Percentiles rank a stretch among this genome's conserved stretches.
phyloP scores from a whole-genome alignment of 2,113 vertebrate species.

The Pelecanus crispus region DNA sequence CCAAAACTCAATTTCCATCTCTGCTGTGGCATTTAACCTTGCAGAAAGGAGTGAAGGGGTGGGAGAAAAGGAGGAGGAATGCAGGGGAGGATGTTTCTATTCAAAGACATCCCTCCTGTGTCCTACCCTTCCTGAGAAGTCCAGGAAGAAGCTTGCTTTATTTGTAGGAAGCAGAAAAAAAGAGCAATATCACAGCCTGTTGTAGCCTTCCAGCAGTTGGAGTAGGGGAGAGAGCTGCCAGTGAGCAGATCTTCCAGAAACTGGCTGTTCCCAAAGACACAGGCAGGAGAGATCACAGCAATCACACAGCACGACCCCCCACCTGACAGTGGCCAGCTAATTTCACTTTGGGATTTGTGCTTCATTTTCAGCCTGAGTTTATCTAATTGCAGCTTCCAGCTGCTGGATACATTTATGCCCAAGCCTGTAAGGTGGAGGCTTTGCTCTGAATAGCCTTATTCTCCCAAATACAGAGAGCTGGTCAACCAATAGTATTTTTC shows the following conservation, averaged over 20 bases:
- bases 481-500: background rate
- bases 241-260: background rate
- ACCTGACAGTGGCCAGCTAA: accelerated
- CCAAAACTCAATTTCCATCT: slow-evolving; percentile 17
- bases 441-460: background rate
- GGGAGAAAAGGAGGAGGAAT: background rate
- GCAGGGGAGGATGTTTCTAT: background rate
- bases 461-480: background rate
- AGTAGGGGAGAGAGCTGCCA: background rate
- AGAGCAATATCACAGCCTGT: background rate
- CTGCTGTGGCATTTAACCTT: background rate
- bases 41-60: background rate
- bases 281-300: background rate
- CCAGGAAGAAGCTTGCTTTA: background rate
- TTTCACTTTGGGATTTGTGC: background rate
- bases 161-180: background rate
- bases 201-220: background rate
- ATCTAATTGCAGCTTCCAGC: background rate
- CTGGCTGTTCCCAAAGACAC: background rate
- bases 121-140: background rate
- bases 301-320: background rate
- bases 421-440: background rate
- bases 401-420: background rate
- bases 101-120: accelerated
- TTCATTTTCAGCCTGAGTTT: background rate